phyloP scores from a whole-genome alignment of 2,888 invertebrate species.

The Muscina levida region DNA sequence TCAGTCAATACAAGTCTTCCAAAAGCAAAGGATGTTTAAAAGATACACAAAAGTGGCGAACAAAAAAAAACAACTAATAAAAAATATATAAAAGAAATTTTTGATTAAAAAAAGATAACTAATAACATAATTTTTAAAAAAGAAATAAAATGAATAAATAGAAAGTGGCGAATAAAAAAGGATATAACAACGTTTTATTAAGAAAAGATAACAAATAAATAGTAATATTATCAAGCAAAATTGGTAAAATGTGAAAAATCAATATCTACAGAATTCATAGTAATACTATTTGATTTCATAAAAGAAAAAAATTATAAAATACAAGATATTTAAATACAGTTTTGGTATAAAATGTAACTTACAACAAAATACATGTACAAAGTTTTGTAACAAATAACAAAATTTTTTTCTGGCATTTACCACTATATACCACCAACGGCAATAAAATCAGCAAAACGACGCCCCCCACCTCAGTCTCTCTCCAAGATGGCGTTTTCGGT shows the following conservation, averaged over 20 bases:
- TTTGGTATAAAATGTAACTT: too few species aligned
- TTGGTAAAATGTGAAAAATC: too few species aligned
- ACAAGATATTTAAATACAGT: too few species aligned
- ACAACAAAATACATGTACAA: too few species aligned
- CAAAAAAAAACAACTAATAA: constrained; percentile 1
- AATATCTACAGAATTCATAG: too few species aligned
- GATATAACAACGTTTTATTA: constrained; percentile 14
- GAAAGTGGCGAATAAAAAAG: background rate
- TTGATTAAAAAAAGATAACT: background rate
- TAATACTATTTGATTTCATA: too few species aligned
- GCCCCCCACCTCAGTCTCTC: constrained; percentile 11
- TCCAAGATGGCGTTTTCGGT: constrained; percentile 35
- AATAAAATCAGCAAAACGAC: too few species aligned
- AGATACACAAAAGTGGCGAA: constrained; percentile 15
- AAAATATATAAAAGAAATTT: constrained; percentile 4
- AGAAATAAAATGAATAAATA: background rate
- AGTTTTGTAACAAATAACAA: background rate
- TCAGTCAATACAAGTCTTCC: constrained; percentile 78
- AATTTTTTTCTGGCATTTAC: background rate
- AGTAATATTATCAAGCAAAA: too few species aligned
- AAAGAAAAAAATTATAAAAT: too few species aligned
- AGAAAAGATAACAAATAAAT: constrained; percentile 4
- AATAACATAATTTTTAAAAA: constrained; percentile 4
- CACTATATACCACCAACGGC: too few species aligned
- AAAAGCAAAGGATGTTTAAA: constrained; percentile 70